These are phyloP conservation scores for Brachylomia viminalis DNA, from an alignment of 2,888 invertebrate species.

Conservation along the genomic window DNA sequence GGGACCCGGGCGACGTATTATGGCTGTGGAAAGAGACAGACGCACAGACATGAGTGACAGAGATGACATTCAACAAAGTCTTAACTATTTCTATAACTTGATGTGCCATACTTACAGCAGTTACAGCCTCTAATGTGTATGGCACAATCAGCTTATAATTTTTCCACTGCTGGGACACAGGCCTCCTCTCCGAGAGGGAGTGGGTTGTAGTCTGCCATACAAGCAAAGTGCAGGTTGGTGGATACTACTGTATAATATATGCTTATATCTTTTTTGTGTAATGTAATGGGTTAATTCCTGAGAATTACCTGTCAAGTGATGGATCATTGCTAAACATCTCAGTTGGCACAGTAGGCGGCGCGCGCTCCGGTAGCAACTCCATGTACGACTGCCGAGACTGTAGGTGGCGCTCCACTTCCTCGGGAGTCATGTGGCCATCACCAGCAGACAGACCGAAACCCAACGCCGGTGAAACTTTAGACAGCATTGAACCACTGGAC, in stretches of 20 bases:
- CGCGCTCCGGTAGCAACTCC: conserved; percentile 95
- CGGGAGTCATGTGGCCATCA: conserved; percentile 97
- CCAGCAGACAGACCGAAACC: conserved; percentile 83
- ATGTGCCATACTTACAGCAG: conserved; percentile 2
- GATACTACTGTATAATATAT: not conserved
- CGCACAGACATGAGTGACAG: no score
- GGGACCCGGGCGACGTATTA: not conserved
- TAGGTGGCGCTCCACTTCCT: conserved; percentile 97
- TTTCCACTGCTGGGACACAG: not conserved
- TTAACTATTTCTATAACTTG: not conserved
- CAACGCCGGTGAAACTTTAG: conserved; percentile 90
- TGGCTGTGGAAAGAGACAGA: not conserved
- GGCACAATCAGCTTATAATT: not conserved
- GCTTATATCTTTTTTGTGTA: not conserved
- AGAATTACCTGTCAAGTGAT: conserved; percentile 94
- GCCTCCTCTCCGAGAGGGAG: not conserved
- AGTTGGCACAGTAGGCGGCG: conserved; percentile 96
- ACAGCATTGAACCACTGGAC: conserved; percentile 84
- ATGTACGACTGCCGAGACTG: conserved; percentile 95
- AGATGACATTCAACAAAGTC: not conserved
- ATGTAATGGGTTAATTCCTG: not conserved
- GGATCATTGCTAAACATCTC: conserved; percentile 99
- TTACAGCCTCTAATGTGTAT: not conserved
- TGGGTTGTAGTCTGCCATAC: not conserved
- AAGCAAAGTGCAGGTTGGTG: not conserved